Evolutionary conservation across 2,113 vertebrate genomes (phyloP).

Genomic region (Mustela nigripes): DNA sequence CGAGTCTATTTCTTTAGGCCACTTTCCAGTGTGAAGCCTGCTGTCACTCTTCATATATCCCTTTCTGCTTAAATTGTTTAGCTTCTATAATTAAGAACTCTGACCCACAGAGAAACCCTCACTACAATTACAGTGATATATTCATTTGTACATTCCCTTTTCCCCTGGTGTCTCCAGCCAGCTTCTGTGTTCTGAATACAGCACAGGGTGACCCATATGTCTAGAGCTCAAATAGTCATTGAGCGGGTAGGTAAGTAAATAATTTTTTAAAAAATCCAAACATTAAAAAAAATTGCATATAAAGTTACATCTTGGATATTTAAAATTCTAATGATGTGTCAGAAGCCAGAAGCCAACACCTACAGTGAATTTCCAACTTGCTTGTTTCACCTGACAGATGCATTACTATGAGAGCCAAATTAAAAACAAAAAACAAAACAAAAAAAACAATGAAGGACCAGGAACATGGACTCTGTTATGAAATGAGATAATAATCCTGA

Average conservation of each 20-base stretch:
- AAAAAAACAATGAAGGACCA: neutral
- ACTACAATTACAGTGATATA: neutral
- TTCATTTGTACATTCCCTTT: neutral
- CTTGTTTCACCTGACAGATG: neutral
- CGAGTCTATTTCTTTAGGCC: neutral
- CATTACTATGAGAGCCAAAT: neutral
- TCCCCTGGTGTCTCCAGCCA: neutral
- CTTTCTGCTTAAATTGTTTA: neutral
- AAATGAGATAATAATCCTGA: neutral
- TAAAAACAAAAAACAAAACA: neutral
- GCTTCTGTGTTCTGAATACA: neutral
- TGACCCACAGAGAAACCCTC: neutral
- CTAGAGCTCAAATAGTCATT: neutral
- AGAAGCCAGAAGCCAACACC: neutral
- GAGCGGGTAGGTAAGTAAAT: neutral
- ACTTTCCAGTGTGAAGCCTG: neutral
- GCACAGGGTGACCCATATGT: accelerated
- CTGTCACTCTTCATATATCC: neutral
- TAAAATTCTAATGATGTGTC: neutral
- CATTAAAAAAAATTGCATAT: neutral
- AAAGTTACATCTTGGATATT: neutral
- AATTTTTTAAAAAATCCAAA: neutral
- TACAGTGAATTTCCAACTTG: neutral
- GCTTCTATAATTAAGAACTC: neutral
- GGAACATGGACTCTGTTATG: neutral